Base-by-base conservation (phyloP, 2,113 vertebrate species). In the Silurus meridionalis region DNA sequence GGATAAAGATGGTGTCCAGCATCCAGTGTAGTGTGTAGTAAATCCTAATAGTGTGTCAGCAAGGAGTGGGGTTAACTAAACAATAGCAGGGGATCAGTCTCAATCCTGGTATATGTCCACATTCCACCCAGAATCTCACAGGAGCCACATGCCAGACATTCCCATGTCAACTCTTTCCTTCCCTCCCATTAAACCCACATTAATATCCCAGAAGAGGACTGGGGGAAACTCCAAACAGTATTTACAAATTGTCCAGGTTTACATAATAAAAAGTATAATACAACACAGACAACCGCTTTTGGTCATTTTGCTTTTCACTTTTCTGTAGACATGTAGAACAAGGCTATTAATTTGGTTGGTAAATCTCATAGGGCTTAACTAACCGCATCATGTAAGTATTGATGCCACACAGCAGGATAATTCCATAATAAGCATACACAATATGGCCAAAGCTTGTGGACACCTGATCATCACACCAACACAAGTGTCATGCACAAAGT, bases 61-160 rank as follows among this genome's bases (percentile, higher is more conserved):
- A 8, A 57, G 37, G 55, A 60, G 53, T 0, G 2, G 48, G 13
- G 64, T 81, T 86, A 81, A 50, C 63, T 61, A 71, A 86, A 86
- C 77, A 86, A 81, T 60, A 74, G 14, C 66, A 55, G 55, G n/a
- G 74, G 28, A 72, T 72, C 84, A 21, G 15, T 60, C 57, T 61
- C 25, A 75, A 58, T 74, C 46, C 78, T 81, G 64, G 25, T 37
- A 9, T 57, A 60, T 72, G 19, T 81, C 66, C 28, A 50, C 77
- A 74, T 86, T 82, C 69, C 80, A 52, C 46, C 58, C 85, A 82
- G 57, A 81, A 64, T 63, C 46, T 17, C 46, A 46, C 46, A 74
- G 57, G n/a, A 82, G 14, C 67, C 37, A 23, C 23, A 82, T 82
- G 79, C 85, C 57, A 75, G 46, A 25, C 67, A 82, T 82, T 82